Conservation (phyloP, 2,797 vertebrate genomes). For the Mareca strepera region DNA sequence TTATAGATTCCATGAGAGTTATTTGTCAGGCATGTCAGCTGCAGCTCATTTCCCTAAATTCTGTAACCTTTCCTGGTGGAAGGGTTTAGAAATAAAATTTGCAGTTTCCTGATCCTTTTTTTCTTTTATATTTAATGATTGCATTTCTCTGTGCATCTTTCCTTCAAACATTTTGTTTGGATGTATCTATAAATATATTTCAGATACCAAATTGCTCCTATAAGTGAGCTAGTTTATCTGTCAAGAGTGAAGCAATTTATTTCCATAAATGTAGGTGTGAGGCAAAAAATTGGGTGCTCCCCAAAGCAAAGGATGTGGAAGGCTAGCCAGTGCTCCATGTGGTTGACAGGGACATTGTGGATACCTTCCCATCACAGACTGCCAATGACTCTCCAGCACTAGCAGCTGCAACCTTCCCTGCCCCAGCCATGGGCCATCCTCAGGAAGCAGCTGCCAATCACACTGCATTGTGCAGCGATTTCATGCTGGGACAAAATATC, state of each 20-base stretch:
- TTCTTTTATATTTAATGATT: neutral
- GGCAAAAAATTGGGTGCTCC: neutral
- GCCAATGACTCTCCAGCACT: constrained; percentile 1
- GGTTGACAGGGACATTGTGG: neutral
- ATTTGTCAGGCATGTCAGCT: constrained; percentile 58
- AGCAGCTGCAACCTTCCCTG: constrained; percentile 57
- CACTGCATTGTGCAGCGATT: neutral
- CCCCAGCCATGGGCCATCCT: neutral
- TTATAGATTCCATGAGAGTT: constrained; percentile 30
- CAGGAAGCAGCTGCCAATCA: constrained; percentile 37
- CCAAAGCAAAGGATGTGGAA: neutral
- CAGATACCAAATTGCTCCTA: neutral
- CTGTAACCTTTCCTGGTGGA: neutral
- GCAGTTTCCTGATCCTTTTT: neutral
- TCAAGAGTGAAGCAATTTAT: neutral
- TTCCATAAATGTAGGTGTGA: neutral
- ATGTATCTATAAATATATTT: neutral
- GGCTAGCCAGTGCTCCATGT: neutral
- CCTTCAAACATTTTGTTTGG: neutral
- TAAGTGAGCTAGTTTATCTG: neutral
- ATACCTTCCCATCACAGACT: neutral
- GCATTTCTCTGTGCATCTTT: neutral
- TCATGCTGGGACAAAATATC: neutral
- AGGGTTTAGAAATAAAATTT: constrained; percentile 44
- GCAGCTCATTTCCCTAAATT: constrained; percentile 59